These are phyloP conservation scores for Vannuccia rotundouncinata DNA, from an alignment of 2,888 invertebrate genomes.

Conservation along the genomic window DNA sequence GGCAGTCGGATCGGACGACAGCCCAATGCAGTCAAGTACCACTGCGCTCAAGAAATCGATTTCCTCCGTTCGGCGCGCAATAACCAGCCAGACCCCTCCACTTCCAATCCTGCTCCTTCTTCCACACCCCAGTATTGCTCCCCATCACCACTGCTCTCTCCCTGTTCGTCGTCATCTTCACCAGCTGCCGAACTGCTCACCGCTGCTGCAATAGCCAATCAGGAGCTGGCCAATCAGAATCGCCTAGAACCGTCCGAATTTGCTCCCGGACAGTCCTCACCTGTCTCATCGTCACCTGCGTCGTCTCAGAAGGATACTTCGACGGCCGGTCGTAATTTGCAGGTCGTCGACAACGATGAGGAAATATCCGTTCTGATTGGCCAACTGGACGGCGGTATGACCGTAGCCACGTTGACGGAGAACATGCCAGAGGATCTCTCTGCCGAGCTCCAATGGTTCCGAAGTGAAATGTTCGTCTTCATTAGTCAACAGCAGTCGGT, in stretches of 20 bases:
- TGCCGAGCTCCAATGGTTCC: not conserved
- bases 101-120: not conserved
- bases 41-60: constrained; percentile 36
- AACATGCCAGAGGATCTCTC: not conserved
- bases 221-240: not conserved
- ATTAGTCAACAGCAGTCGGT: not conserved
- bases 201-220: not conserved
- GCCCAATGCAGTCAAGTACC: constrained; percentile 39
- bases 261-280: not conserved
- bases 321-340: not conserved
- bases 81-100: not conserved
- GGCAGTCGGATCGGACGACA: constrained; percentile 38
- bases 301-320: not conserved
- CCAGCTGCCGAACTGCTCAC: not conserved
- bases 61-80: not conserved
- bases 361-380: not conserved
- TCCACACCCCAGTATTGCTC: not conserved
- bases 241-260: not conserved
- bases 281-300: not conserved
- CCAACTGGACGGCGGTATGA: not conserved
- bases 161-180: too few species aligned
- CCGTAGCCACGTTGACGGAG: not conserved
- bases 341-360: not conserved
- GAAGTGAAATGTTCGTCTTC: not conserved
- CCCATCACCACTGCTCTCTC: not conserved